Evolutionary conservation across 2,888 invertebrate genomes (phyloP).

Genomic region (Drosophila heteroneura): DNA sequence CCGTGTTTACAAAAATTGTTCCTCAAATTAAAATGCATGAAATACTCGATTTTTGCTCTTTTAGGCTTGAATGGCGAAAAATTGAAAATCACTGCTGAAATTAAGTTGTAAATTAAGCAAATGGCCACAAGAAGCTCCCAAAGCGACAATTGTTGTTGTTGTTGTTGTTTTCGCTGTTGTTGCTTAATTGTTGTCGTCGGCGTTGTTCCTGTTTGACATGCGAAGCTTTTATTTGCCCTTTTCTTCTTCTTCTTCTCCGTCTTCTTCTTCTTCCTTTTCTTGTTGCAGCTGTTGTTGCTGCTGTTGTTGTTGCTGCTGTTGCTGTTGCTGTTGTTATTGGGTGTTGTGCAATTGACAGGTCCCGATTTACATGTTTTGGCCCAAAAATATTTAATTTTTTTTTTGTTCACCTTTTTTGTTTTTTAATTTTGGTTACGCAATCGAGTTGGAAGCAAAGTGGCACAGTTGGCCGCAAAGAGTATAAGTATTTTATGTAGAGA

Average conservation of each 20-base stretch:
- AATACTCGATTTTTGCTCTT: conserved; percentile 26
- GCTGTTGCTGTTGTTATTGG: neutral
- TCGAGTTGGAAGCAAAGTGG: conserved; percentile 15
- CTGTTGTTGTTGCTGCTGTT: neutral
- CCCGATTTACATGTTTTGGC: conserved; percentile 62
- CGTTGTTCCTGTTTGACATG: conserved; percentile 36
- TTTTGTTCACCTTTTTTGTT: neutral
- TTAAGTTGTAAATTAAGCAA: conserved; percentile 76
- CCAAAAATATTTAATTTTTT: conserved; percentile 20
- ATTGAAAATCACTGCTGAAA: conserved; percentile 65
- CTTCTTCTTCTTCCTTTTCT: neutral
- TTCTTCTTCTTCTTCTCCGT: neutral
- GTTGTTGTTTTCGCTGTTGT: conserved; percentile 14
- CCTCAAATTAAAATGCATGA: conserved; percentile 58
- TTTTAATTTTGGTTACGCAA: conserved; percentile 33
- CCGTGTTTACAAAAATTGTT: conserved; percentile 44
- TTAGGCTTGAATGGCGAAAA: conserved; percentile 18
- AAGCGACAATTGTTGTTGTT: conserved; percentile 19
- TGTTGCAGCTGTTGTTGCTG: neutral
- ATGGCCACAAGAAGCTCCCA: conserved; percentile 38
- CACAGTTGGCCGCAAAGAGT: conserved; percentile 1
- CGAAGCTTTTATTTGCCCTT: conserved; percentile 30
- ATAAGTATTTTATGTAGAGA: neutral
- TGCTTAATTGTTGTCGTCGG: conserved; percentile 14
- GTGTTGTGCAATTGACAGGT: conserved; percentile 55